Evolutionary conservation across 2,113 vertebrate species (phyloP), one percentile per base, ranked within the genome.

Genomic region (Diadophis punctatus): DNA sequence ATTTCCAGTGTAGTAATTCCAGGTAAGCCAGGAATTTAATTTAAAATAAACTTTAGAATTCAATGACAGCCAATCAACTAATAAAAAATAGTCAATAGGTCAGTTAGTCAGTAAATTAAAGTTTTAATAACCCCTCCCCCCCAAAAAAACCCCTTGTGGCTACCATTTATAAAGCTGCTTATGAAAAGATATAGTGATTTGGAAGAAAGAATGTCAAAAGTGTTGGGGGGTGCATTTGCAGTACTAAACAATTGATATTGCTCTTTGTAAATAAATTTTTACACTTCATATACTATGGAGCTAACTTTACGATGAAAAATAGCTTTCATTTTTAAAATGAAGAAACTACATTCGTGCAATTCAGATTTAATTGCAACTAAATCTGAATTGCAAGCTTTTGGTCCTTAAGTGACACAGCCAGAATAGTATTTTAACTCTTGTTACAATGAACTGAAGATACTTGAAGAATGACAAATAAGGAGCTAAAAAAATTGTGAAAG

Each of bases 81-180:
- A 25, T 58, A 63, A 52, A 86, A 0, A 16, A 7, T 51, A 0
- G 87, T 46, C 0, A 0, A n/a, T 0, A 27, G 51, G 20, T 88
- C 48, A 27, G 1, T 0, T 0, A 0, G 88, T 23, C 39, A 2
- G 22, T 8, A 90, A 63, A 39, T 89, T 39, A 89, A n/a, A 6
- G 10, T 58, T 34, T 58, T 34, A 58, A 14, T 55, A 18, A 53
- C 1, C 60, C 43, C n/a, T n/a, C 43, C 43, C 43, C 43, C 43
- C 1, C 43, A 43, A 43, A 43, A 43, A 9, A 14, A n/a, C n/a
- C n/a, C 22, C 8, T 74, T 90, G n/a, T 49, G 89, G 56, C 18
- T 49, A 52, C 18, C 30, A 16, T 51, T 22, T n/a, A 49, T 1
- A 89, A 63, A 49, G 20, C 18, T 68, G 16, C 3, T 68, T 51